Conservation (phyloP, 2,888 invertebrate genomes). For the Odontothrips loti region DNA sequence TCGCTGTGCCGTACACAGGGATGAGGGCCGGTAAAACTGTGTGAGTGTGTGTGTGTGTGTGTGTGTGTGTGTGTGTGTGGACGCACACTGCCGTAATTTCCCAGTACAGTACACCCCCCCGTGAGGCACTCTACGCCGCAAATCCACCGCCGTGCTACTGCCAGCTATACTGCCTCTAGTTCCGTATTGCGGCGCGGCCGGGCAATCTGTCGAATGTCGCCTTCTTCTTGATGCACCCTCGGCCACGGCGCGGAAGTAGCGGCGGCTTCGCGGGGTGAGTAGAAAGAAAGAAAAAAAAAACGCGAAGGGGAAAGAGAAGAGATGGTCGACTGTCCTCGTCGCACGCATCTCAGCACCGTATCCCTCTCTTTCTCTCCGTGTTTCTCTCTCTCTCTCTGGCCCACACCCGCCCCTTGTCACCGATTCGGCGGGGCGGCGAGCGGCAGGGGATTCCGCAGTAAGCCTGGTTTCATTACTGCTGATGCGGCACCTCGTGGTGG, state of each 20-base stretch:
- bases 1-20: too few species aligned
- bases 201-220: too few species aligned
- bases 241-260: too few species aligned
- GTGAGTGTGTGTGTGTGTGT: not conserved
- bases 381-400: not conserved
- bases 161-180: too few species aligned
- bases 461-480: slow-evolving; percentile 6
- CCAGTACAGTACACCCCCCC: too few species aligned
- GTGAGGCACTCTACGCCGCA: too few species aligned
- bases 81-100: not conserved
- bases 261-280: not conserved
- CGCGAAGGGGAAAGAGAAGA: not conserved
- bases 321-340: not conserved
- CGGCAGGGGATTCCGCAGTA: not conserved
- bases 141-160: too few species aligned
- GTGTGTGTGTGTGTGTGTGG: not conserved
- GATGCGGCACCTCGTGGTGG: not conserved
- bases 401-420: not conserved
- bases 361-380: too few species aligned
- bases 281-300: not conserved
- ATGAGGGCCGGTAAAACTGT: not conserved
- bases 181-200: too few species aligned
- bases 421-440: not conserved
- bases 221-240: too few species aligned
- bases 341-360: not conserved